Evolutionary conservation across 2,113 vertebrate genomes (phyloP).

Genomic region (Phaethornis superciliosus): DNA sequence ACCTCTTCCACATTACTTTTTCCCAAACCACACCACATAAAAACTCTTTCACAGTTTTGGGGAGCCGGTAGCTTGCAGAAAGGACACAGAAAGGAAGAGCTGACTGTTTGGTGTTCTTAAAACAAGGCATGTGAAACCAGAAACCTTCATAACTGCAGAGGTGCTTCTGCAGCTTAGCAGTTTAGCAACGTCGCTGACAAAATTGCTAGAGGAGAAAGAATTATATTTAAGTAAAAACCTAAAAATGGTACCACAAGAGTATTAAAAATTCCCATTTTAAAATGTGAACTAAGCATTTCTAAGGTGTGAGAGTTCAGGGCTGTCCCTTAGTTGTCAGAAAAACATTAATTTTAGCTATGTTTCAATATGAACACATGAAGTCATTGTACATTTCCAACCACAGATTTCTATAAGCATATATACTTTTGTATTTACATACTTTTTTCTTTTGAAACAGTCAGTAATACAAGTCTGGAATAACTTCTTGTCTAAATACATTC

Average conservation of each 20-base stretch:
- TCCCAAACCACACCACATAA: conserved; percentile 42
- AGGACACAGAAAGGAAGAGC: conserved; percentile 12
- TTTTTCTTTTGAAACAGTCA: neutral
- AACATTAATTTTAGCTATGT: neutral
- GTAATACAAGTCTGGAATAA: neutral
- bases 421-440: neutral
- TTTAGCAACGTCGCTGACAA: neutral
- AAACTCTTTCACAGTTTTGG: neutral
- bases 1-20: conserved; percentile 49
- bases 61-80: neutral
- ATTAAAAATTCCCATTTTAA: conserved; percentile 12
- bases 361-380: neutral
- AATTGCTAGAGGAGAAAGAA: neutral
- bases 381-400: neutral
- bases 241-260: neutral
- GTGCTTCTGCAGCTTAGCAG: neutral
- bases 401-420: neutral
- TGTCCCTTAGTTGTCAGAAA: neutral
- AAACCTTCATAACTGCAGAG: neutral
- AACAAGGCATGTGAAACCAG: neutral
- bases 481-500: neutral
- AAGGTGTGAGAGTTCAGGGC: conserved; percentile 9
- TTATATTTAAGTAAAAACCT: neutral
- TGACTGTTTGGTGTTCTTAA: neutral
- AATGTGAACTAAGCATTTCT: neutral